A percentile compares a stretch with the other conserved stretches of the same genome.
phyloP scores from a whole-genome alignment of 2,797 vertebrate species.

The Callimico goeldii region DNA sequence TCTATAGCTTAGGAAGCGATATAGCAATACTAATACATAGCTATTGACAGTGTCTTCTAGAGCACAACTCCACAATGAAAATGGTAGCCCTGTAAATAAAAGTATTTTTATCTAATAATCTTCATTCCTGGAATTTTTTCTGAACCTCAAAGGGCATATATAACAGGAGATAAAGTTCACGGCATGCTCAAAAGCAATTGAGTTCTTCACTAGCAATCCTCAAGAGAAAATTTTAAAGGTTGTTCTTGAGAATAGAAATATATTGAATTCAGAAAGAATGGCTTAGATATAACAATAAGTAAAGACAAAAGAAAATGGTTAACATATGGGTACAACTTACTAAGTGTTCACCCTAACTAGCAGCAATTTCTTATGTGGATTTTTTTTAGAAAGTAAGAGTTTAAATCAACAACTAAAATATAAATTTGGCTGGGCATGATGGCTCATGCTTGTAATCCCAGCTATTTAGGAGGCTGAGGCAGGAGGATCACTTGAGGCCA shows the following conservation, averaged over 20 bases:
- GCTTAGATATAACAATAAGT: background rate
- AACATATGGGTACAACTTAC: background rate
- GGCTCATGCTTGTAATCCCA: background rate
- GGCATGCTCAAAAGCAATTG: background rate
- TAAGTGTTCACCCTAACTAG: background rate
- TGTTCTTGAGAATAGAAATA: background rate
- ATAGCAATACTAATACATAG: background rate
- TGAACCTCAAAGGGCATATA: background rate
- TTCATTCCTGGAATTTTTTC: background rate
- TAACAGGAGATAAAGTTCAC: background rate
- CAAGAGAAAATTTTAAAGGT: background rate
- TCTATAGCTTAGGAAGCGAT: background rate
- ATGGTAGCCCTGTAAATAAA: background rate
- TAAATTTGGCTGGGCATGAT: background rate
- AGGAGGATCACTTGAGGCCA: background rate
- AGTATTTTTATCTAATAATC: background rate
- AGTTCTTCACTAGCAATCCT: background rate
- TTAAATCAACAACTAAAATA: background rate
- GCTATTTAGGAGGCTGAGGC: background rate
- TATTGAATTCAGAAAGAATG: background rate
- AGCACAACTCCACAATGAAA: background rate
- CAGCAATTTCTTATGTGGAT: background rate
- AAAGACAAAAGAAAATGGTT: background rate
- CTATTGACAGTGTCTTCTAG: background rate
- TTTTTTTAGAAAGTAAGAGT: background rate